These are phyloP conservation scores for Thereuonema tuberculata DNA, from an alignment of 1,140 invertebrate species.

Conservation along the genomic window DNA sequence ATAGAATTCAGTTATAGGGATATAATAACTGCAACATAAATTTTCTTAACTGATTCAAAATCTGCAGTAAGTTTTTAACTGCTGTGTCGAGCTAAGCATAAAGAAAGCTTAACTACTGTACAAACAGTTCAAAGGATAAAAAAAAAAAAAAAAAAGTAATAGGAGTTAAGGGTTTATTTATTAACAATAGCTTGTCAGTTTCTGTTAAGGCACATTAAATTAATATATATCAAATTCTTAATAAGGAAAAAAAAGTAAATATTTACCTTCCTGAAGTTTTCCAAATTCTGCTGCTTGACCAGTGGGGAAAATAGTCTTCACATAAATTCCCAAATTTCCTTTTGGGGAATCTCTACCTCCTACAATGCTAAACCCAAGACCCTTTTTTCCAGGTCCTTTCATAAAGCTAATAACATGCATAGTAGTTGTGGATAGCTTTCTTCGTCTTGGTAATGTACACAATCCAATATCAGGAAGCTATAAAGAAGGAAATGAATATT, in stretches of 20 bases:
- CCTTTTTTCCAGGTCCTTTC: conserved; percentile 70
- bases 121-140: background rate
- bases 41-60: too few relatives aligned
- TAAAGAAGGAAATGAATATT: background rate
- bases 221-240: background rate
- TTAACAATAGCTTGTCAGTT: background rate
- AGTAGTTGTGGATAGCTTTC: conserved; percentile 36
- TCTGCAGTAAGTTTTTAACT: background rate
- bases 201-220: background rate
- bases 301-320: conserved; percentile 75
- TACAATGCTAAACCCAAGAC: conserved; percentile 81
- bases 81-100: background rate
- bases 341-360: conserved; percentile 76
- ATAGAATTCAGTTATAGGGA: too few relatives aligned
- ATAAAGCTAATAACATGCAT: conserved; percentile 55
- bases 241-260: background rate
- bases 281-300: conserved; percentile 73
- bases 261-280: conserved; percentile 63
- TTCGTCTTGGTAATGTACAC: conserved; percentile 35
- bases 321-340: conserved; percentile 78
- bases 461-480: conserved; percentile 15
- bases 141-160: too few relatives aligned
- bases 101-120: background rate
- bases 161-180: too few relatives aligned
- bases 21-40: too few relatives aligned